Percentiles rank a stretch among this genome's conserved stretches.
These are phyloP conservation scores for Strix occidentalis DNA, from an alignment of 2,797 vertebrate species.

Conservation along the genomic window DNA sequence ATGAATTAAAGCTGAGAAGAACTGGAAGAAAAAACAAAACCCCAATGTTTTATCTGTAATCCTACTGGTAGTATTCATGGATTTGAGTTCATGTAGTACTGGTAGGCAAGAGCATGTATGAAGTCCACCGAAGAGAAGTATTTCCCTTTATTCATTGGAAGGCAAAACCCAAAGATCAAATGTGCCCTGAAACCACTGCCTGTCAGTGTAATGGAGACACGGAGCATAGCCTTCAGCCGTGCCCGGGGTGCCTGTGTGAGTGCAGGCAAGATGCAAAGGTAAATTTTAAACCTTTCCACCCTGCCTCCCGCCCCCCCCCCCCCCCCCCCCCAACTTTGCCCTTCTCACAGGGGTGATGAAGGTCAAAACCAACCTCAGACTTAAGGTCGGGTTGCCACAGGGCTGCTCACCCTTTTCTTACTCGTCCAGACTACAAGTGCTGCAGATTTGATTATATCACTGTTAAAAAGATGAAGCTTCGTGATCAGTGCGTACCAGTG, in stretches of 20 bases:
- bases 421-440: neutral
- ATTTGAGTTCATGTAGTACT: neutral
- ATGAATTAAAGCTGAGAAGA: conserved; percentile 21
- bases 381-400: neutral
- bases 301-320: too few relatives aligned
- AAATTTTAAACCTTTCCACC: neutral
- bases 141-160: neutral
- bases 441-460: neutral
- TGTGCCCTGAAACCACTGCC: neutral
- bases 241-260: accelerated
- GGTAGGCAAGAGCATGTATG: neutral
- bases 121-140: neutral
- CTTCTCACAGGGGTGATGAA: accelerated
- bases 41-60: neutral
- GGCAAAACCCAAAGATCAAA: neutral
- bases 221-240: neutral
- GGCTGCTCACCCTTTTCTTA: neutral
- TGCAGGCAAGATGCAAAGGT: neutral
- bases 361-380: neutral
- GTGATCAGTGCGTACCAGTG: accelerated
- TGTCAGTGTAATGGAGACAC: neutral
- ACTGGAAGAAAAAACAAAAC: neutral
- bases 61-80: neutral
- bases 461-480: neutral
- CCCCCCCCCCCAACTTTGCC: accelerated